phyloP scores from a whole-genome alignment of 2,113 vertebrate species.

The Uropsilus gracilis region DNA sequence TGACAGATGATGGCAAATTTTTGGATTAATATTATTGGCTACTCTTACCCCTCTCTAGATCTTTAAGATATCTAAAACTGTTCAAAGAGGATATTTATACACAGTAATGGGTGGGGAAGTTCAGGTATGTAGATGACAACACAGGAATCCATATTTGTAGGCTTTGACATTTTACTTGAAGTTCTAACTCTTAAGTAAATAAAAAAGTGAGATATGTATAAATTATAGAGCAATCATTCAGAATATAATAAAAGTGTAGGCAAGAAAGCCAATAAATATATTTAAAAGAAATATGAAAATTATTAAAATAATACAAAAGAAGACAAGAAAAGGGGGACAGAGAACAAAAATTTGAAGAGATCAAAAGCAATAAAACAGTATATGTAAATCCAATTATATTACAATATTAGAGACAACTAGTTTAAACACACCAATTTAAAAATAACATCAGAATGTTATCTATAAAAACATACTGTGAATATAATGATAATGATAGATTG shows the following conservation, averaged over 20 bases:
- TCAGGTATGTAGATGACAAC: no score
- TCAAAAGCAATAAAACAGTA: background rate
- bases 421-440: background rate
- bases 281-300: background rate
- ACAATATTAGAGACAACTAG: no score
- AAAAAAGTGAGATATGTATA: background rate
- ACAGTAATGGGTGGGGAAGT: no score
- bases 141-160: background rate
- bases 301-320: background rate
- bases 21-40: background rate
- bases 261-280: background rate
- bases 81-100: background rate
- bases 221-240: background rate
- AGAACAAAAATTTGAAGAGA: background rate
- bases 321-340: background rate
- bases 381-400: no score
- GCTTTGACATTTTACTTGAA: background rate
- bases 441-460: background rate
- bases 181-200: no score
- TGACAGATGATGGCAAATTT: background rate
- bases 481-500: background rate
- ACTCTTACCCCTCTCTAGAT: background rate
- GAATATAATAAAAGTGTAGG: no score
- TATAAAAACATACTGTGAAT: background rate
- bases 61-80: background rate